Evolutionary conservation across 2,113 vertebrate species (phyloP).

Genomic region (Coryphaenoides rupestris): DNA sequence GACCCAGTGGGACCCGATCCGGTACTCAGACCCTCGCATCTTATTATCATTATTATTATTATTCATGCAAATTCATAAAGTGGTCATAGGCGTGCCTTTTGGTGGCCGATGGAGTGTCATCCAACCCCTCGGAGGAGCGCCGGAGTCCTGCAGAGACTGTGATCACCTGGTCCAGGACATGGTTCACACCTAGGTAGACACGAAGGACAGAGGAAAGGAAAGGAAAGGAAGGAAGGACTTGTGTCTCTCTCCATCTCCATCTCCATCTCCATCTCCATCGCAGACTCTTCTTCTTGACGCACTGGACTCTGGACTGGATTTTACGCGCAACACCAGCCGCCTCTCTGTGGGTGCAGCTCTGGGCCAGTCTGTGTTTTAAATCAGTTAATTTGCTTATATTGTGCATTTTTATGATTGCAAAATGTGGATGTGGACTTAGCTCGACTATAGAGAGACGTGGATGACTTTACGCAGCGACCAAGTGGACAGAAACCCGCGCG

Average conservation of each 20-base stretch:
- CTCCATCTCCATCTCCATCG: no score
- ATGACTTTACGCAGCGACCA: constrained; percentile 10
- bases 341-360: no score
- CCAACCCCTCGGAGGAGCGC: constrained; percentile 79
- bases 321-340: constrained; percentile 3
- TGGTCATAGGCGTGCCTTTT: constrained; percentile 82
- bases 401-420: background rate
- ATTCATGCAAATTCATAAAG: constrained; percentile 71
- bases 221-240: constrained; percentile 33
- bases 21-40: no score
- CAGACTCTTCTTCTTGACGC: constrained; percentile 13
- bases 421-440: background rate
- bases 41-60: no score
- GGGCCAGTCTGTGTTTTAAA: background rate
- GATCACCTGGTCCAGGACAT: constrained; percentile 35
- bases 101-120: constrained; percentile 66
- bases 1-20: no score
- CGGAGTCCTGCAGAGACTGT: constrained; percentile 75
- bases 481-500: constrained; percentile 10
- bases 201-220: constrained; percentile 19
- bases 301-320: constrained; percentile 19
- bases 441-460: constrained; percentile 8
- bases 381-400: background rate
- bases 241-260: no score
- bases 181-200: constrained; percentile 30